These are phyloP conservation scores for Embidobia sp. DNA, from an alignment of 2,888 invertebrate species.

Conservation along the genomic window DNA sequence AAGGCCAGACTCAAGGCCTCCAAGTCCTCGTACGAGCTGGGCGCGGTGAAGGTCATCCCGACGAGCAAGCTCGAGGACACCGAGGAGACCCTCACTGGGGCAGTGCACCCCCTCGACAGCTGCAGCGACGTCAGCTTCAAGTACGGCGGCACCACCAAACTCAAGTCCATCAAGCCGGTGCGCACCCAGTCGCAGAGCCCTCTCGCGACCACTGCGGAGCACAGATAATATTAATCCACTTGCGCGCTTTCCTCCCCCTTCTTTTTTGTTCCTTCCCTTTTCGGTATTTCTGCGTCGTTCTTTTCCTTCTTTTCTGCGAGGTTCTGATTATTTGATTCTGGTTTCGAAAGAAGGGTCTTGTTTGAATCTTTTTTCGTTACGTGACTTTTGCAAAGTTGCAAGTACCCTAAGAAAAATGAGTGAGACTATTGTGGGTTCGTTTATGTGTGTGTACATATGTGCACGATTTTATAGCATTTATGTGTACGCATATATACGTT, in stretches of 20 bases:
- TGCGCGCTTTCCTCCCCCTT: background rate
- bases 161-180: conserved; percentile 87
- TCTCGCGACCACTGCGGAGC: background rate
- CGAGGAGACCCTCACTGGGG: conserved; percentile 78
- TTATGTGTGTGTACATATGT: no score
- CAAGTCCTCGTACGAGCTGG: conserved; percentile 79
- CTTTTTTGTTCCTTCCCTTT: no score
- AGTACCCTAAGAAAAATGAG: no score
- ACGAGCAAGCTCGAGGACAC: conserved; percentile 81
- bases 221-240: conserved; percentile 15
- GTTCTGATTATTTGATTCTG: no score
- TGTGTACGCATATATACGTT: no score
- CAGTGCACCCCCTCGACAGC: conserved; percentile 88
- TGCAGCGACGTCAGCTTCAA: conserved; percentile 89
- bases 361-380: no score
- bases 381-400: no score
- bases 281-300: no score
- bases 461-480: no score
- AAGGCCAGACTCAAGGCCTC: conserved; percentile 77
- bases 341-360: no score
- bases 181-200: conserved; percentile 43
- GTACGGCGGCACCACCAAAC: conserved; percentile 90
- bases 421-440: no score
- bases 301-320: no score
- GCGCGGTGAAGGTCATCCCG: conserved; percentile 79